These are phyloP conservation scores for Cyanoramphus novaezelandiae DNA, from an alignment of 2,113 vertebrate genomes.

Conservation along the genomic window DNA sequence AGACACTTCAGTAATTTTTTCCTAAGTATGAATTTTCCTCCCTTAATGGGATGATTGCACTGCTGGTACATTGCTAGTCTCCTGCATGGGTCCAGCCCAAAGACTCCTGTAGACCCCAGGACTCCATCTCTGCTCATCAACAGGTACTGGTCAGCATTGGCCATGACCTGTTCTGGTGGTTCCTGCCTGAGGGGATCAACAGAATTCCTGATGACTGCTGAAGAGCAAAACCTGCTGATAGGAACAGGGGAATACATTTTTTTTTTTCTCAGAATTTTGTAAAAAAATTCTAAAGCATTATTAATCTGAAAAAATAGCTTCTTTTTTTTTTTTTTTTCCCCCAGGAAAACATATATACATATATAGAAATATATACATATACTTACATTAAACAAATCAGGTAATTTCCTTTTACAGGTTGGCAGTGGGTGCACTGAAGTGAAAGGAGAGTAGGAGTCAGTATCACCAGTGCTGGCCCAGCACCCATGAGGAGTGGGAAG, in stretches of 20 bases:
- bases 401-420: not conserved
- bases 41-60: not conserved
- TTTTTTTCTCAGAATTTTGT: not conserved
- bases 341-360: not conserved
- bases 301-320: not conserved
- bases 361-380: not conserved
- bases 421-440: not conserved
- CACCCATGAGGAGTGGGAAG: not conserved
- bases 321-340: not conserved
- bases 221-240: not conserved
- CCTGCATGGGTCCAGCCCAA: not conserved
- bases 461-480: not conserved
- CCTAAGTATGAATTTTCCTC: not conserved
- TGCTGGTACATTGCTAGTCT: not conserved
- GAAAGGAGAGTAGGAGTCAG: not conserved
- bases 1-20: not conserved
- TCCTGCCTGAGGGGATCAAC: not conserved
- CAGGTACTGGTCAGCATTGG: not conserved
- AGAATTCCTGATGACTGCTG: not conserved
- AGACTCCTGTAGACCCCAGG: not conserved
- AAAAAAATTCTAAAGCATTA: not conserved
- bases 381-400: not conserved
- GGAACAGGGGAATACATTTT: not conserved
- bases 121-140: not conserved
- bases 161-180: accelerated